Percentiles rank a stretch among this genome's conserved stretches.
phyloP scores from a whole-genome alignment of 2,797 vertebrate genomes.

The Sebastes iracundus region DNA sequence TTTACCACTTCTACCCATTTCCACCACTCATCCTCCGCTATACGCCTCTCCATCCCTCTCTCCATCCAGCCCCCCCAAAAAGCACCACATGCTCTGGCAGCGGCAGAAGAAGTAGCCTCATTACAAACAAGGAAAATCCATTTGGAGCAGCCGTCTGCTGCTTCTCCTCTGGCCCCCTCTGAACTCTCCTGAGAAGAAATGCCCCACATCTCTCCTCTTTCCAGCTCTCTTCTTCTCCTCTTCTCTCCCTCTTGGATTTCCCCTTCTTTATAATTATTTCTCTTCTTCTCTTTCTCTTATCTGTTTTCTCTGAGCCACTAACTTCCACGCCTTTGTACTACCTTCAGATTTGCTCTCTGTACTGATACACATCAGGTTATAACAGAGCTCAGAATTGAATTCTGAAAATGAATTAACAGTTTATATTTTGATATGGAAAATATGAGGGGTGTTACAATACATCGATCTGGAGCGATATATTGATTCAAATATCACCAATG shows the following conservation, averaged over 20 bases:
- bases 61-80: constrained; percentile 32
- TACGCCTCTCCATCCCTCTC: constrained; percentile 22
- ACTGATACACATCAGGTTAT: background rate
- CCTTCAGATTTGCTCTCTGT: background rate
- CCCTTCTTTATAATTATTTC: constrained; percentile 27
- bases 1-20: constrained; percentile 40
- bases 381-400: background rate
- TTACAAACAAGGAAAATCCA: constrained; percentile 85
- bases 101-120: constrained; percentile 72
- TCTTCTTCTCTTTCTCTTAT: constrained; percentile 15
- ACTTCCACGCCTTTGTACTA: background rate
- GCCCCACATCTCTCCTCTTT: constrained; percentile 60
- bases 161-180: constrained; percentile 70
- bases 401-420: background rate
- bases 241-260: constrained; percentile 23
- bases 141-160: constrained; percentile 79
- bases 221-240: background rate
- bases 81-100: constrained; percentile 64
- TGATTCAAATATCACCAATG: too few species aligned
- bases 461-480: too few species aligned
- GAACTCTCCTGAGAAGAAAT: constrained; percentile 79
- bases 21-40: constrained; percentile 34
- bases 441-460: too few species aligned
- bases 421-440: background rate
- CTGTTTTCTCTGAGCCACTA: constrained; percentile 2